Evolutionary conservation across 2,113 vertebrate species (phyloP).

Genomic region (Erythrocercus mccallii): DNA sequence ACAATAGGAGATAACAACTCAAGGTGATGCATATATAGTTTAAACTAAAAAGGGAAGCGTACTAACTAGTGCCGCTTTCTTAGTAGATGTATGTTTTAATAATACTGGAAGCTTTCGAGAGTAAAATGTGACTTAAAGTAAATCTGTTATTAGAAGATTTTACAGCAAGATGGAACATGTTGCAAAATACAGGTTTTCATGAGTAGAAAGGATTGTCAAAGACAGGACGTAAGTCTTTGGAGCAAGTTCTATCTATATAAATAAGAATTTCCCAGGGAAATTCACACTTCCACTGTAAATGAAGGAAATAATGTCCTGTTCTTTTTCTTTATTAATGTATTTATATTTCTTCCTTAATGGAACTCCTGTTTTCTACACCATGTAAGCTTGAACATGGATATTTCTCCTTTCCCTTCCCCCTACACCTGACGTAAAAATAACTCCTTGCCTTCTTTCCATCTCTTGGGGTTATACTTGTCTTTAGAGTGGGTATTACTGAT

Average conservation of each 20-base stretch:
- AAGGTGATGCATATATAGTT: background rate
- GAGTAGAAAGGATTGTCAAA: background rate
- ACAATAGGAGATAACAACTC: background rate
- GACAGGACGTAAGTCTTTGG: background rate
- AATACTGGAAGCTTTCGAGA: background rate
- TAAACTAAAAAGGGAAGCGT: background rate
- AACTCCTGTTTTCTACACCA: background rate
- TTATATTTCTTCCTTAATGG: background rate
- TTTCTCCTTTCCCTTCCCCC: background rate
- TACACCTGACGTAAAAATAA: slow-evolving; percentile 10
- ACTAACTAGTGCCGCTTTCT: background rate
- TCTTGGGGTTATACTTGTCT: slow-evolving; percentile 27
- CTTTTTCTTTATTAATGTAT: background rate
- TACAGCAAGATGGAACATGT: background rate
- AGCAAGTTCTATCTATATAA: background rate
- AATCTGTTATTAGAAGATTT: background rate
- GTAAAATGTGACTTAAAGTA: background rate
- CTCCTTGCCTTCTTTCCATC: background rate
- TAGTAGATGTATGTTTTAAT: background rate
- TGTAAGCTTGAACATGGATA: background rate
- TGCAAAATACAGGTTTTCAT: background rate
- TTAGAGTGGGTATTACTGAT: slow-evolving; percentile 31
- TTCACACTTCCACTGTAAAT: background rate
- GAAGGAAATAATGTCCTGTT: background rate
- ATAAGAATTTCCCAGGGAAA: background rate